These are phyloP conservation scores for Prionailurus bengalensis DNA, from an alignment of 2,113 vertebrate species.

Conservation along the genomic window DNA sequence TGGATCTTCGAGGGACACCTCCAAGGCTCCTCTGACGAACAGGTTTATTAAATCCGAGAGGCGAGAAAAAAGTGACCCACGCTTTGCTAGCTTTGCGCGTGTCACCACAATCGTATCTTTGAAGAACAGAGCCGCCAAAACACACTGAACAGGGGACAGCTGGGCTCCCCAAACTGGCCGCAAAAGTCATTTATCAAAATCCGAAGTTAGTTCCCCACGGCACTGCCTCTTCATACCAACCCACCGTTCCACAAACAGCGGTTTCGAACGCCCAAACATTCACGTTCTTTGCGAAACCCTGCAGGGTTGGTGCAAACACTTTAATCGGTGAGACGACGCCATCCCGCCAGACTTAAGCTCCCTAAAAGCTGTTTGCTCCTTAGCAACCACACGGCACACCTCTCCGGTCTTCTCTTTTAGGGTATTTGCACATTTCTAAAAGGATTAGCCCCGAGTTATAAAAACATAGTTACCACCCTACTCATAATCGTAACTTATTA, in stretches of 20 bases:
- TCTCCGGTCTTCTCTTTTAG: background rate
- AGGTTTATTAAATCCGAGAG: background rate
- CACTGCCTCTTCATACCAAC: background rate
- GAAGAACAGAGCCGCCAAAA: background rate
- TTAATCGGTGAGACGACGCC: no score
- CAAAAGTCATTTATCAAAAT: background rate
- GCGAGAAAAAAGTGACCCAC: background rate
- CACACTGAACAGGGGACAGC: background rate
- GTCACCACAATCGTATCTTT: background rate
- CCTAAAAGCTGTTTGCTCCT: background rate
- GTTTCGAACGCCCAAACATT: background rate
- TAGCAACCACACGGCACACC: background rate
- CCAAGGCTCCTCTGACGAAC: background rate
- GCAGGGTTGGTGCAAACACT: background rate
- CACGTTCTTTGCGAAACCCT: background rate
- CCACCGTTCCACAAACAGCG: background rate
- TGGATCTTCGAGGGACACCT: background rate
- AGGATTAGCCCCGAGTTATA: background rate
- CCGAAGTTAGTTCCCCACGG: background rate
- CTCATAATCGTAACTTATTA: background rate
- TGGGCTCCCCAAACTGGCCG: background rate
- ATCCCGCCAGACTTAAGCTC: accelerated
- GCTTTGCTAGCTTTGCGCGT: background rate
- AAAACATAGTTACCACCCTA: background rate
- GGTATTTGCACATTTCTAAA: background rate